Conservation (phyloP, 2,888 invertebrate genomes). For the Colletes collaris region DNA sequence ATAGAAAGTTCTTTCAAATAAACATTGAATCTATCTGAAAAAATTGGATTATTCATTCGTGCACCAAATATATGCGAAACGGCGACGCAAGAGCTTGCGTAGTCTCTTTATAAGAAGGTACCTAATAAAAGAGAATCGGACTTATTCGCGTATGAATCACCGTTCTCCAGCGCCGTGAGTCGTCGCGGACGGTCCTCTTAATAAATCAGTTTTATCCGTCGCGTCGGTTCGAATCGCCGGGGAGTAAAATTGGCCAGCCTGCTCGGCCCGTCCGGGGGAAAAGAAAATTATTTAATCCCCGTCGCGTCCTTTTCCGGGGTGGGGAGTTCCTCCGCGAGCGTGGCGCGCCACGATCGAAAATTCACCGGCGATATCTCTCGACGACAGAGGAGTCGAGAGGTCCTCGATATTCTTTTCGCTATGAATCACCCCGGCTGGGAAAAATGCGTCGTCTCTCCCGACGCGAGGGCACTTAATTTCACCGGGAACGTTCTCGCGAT, state of each 20-base stretch:
- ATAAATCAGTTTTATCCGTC: constrained; percentile 43
- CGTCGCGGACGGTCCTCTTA: background rate
- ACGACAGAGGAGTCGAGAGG: constrained; percentile 8
- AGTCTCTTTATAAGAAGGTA: too few relatives aligned
- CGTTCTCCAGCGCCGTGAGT: too few relatives aligned
- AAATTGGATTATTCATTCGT: too few relatives aligned
- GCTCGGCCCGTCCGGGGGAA: constrained; percentile 15
- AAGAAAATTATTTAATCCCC: constrained; percentile 45
- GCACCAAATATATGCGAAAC: too few relatives aligned
- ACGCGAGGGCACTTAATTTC: constrained; percentile 26
- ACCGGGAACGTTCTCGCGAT: constrained; percentile 2
- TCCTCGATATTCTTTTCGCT: constrained; percentile 24
- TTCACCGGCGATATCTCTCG: constrained; percentile 33
- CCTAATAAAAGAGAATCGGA: too few relatives aligned
- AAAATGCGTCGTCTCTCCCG: background rate
- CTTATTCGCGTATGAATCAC: too few relatives aligned
- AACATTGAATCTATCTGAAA: too few relatives aligned
- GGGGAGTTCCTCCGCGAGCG: too few relatives aligned
- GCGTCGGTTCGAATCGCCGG: constrained; percentile 25
- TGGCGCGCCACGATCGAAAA: constrained; percentile 62
- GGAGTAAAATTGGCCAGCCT: constrained; percentile 32
- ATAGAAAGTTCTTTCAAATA: too few relatives aligned
- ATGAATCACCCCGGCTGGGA: constrained; percentile 35
- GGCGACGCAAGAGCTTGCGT: too few relatives aligned
- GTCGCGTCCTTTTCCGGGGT: constrained; percentile 23